Evolutionary conservation across 2,797 vertebrate species (phyloP), one percentile per base, ranked within the genome.

Genomic region (Coccyzus lansbergi): DNA sequence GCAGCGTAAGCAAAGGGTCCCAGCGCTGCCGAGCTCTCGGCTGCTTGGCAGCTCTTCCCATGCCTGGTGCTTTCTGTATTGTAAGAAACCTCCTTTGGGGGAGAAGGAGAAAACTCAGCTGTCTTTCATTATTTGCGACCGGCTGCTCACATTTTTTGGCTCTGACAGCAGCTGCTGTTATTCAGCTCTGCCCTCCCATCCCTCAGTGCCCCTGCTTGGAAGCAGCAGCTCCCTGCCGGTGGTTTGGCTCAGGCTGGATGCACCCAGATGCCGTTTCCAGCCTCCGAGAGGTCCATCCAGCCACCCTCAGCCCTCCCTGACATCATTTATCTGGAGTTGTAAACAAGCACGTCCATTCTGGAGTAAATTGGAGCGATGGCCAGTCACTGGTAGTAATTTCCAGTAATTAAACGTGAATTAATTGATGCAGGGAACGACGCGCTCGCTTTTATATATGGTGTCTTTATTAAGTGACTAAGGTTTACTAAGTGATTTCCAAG

Each of bases 401-500:
- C 78, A 70, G 93, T 53, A 86, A 94, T 87, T 94, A 94, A 68
- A 88, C 6, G 36, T 11, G 55, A 94, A 93, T 93, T 83, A 94
- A 92, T 80, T 88, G 94, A 93, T 88, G 90, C 53, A 55, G 81
- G 4, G 10, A 88, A 83, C 7, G 24, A 65, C 5, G 53, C 68
- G 6, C 58, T 85, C 26, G 40, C 88, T 87, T 87, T 83, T 94
- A 65, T 89, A 29, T 42, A 78, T 58, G 84, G 81, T 70, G 60
- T 15, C 84, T 85, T 83, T 69, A 88, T 83, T 71, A 86, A 63
- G 77, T 81, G 81, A 80, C 79, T 83, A 53, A 34, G 63, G 71
- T 25, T 85, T 75, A 95, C 94, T 76, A 96, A 95, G 95, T 95
- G 91, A 95, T 97, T 97, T 97, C 94, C 83, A 36, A 95, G 86